Conservation (phyloP, 2,113 vertebrate genomes). For the Istiophorus platypterus region DNA sequence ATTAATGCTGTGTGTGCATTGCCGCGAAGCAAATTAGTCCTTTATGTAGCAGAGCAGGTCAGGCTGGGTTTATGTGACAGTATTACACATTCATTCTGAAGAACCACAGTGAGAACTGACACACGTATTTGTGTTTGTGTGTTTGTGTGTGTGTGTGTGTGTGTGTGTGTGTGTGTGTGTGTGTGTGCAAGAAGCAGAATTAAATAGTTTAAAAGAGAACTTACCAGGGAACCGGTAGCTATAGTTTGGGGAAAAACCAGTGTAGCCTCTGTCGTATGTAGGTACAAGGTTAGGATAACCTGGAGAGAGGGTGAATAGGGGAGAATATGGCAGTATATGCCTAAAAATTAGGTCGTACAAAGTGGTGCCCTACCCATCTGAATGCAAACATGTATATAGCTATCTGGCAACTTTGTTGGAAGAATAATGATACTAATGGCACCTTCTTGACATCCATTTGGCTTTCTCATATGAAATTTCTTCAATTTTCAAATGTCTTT, state of each 20-base stretch:
- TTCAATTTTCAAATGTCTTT: too few species aligned
- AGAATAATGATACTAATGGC: too few species aligned
- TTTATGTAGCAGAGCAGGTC: not conserved
- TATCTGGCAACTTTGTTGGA: too few species aligned
- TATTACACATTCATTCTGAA: not conserved
- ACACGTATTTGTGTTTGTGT: not conserved
- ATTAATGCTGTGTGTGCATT: not conserved
- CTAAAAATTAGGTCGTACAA: too few species aligned
- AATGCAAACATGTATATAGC: too few species aligned
- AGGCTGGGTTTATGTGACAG: not conserved
- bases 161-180: not conserved
- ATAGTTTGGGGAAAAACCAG: slow-evolving; percentile 27
- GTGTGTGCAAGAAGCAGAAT: not conserved
- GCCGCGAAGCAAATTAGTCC: not conserved
- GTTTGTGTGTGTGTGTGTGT: not conserved
- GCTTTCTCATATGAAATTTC: too few species aligned
- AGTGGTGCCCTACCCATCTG: too few species aligned
- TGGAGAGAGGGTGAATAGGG: not conserved
- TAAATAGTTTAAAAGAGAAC: not conserved
- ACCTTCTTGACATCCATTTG: too few species aligned
- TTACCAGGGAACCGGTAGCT: slow-evolving; percentile 36
- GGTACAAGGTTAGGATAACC: slow-evolving; percentile 40
- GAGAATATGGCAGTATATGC: too few species aligned
- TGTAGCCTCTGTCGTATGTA: slow-evolving; percentile 31
- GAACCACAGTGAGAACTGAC: not conserved